A percentile compares a stretch with the other conserved stretches of the same genome.
These are phyloP conservation scores for Ophioninae sp. DNA, from an alignment of 2,888 invertebrate species.

Conservation along the genomic window DNA sequence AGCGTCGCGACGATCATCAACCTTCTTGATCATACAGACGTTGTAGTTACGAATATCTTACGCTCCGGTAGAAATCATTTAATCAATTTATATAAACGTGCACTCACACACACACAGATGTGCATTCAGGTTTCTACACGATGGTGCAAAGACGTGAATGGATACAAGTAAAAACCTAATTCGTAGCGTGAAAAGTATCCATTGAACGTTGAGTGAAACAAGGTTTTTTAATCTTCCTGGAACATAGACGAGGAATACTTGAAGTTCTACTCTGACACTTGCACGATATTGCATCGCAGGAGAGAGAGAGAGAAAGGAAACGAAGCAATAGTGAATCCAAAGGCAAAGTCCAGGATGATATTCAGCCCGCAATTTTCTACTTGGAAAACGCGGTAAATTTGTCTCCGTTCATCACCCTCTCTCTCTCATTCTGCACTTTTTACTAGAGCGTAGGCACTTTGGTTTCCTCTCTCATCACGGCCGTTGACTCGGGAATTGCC, in stretches of 20 bases:
- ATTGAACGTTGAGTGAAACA: background rate
- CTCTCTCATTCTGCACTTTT: constrained; percentile 30
- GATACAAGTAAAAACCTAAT: background rate
- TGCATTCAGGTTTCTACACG: background rate
- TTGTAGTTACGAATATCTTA: constrained; percentile 23
- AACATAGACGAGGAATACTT: constrained; percentile 26
- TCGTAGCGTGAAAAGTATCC: background rate
- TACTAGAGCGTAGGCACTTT: constrained; percentile 43
- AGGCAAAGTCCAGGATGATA: constrained; percentile 33
- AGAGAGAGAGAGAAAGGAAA: constrained; percentile 34
- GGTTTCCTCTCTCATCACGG: constrained; percentile 68
- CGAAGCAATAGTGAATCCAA: constrained; percentile 50
- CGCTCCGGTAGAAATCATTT: constrained; percentile 37
- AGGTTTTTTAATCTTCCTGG: constrained; percentile 12
- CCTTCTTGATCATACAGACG: constrained; percentile 46
- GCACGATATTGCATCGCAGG: constrained; percentile 47
- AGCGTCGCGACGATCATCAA: constrained; percentile 57
- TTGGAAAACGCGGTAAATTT: constrained; percentile 56
- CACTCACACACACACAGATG: background rate
- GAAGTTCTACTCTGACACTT: constrained; percentile 49
- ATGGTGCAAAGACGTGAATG: background rate
- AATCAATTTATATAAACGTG: background rate
- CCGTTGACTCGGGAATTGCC: constrained; percentile 72
- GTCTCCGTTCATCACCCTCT: constrained; percentile 15
- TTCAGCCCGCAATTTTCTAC: constrained; percentile 52